Base-by-base conservation (phyloP, 1,140 invertebrate genomes). In the Ceratitis capitata region DNA sequence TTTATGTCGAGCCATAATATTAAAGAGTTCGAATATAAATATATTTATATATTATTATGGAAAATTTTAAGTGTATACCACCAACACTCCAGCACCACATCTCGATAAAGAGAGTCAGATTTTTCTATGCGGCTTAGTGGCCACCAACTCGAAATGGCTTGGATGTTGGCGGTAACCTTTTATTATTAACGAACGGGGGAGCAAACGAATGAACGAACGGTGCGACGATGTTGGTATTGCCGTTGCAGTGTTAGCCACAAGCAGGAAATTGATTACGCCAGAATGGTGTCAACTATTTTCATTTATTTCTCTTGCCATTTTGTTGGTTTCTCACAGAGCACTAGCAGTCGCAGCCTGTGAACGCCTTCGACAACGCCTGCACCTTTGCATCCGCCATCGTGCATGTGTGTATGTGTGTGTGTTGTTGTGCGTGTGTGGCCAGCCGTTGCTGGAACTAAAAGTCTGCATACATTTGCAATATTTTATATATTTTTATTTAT, bases 251-350 rank as follows among this genome's bases (percentile, higher is more conserved):
- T 6, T 39, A 7, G 10, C 82, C 82, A n/a, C 82, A 83, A 56
- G 51, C 82, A 49, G 82, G 82, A 83, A 83, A 83, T 83, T 83
- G 82, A 83, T 83, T 83, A 83, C 49, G 82, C 26, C 82, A 83
- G 82, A 53, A 56, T 78, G 69, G 69, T 78, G 69, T 78, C 69
- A 78, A 78, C 39, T 78, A 78, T 78, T 78, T 78, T 78, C 69
- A 78, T 78, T 78, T 78, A 78, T 45, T 45, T 78, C 69, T 42
- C 69, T 7, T 78, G 69, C 69, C 69, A 39, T 78, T 78, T 78
- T 32, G 35, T 78, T 78, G 35, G 35, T n/a, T 78, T 78, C 69
- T 78, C 26, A n/a, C n/a, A n/a, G 42, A 12, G 69, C 69, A 45
- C 23, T 78, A 5, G 69, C n/a, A 42, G 9, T 1, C 61, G 16